Base-by-base conservation (phyloP, 2,113 vertebrate genomes). In the Petromus typicus region DNA sequence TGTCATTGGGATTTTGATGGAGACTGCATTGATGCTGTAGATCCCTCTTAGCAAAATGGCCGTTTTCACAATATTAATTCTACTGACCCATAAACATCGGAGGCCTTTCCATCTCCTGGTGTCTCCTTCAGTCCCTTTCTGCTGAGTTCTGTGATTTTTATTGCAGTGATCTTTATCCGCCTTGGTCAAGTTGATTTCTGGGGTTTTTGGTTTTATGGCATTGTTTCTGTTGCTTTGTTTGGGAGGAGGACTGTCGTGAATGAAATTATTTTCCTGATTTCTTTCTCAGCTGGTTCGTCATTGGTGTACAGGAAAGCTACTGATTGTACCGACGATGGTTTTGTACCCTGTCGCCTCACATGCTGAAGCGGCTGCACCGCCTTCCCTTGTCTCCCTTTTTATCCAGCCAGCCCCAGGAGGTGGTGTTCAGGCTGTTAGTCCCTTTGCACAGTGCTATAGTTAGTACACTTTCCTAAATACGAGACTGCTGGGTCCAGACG, bases 381-480 rank as follows among this genome's bases (percentile, higher is more conserved):
- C 69, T 85, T 40, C 64, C 22, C 12, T 1, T 10, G 0, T 17
- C 64, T 34, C 37, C 64, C 12, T 56, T 59, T 48, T 75, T 10
- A 27, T 82, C 61, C 66, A 80, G 1, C 40, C 79, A 13, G 75
- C 57, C 45, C 12, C 37, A 1, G 3, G 0, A 3, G 51, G 16
- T 59, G 66, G 14, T 40, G 32, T 16, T 54, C 30, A 18, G 71
- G 22, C 30, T 79, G 37, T 14, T 37, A 75, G 56, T 85, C 17
- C 54, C 51, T 37, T 34, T 22, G 0, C 37, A 25, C 0, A 0
- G 16, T 9, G n/a, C 48, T 75, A 2, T 5, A 37, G 45, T 69
- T 56, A 12, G 59, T 7, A 2, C 6, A 40, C 57, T 27, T 5
- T 6, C 32, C 48, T 32, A 40, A 27, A 12, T 14, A 20, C n/a